phyloP scores from a whole-genome alignment of 2,113 vertebrate genomes.

The Callithrix jacchus region DNA sequence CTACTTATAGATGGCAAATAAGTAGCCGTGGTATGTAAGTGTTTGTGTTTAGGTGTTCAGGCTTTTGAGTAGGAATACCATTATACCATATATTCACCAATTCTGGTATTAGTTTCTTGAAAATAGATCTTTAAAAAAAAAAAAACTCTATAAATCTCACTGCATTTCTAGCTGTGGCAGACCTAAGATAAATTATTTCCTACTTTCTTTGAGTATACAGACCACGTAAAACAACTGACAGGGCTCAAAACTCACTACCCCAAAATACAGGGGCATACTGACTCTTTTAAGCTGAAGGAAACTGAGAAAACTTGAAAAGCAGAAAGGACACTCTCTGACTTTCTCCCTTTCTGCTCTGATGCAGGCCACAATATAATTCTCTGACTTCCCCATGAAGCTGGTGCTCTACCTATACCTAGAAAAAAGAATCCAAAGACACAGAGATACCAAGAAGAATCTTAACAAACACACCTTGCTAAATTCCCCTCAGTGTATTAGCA shows the following conservation, averaged over 20 bases:
- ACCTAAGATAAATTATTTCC: neutral
- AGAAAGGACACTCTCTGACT: neutral
- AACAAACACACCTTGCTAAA: neutral
- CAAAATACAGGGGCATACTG: neutral
- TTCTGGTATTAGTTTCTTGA: neutral
- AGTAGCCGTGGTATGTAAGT: neutral
- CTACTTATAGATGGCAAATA: neutral
- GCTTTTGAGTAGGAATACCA: neutral
- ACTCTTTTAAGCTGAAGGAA: neutral
- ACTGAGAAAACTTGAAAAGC: neutral
- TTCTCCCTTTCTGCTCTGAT: neutral
- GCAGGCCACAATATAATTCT: neutral
- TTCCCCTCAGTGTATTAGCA: neutral
- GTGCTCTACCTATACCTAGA: neutral
- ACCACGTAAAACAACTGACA: neutral
- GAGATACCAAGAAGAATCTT: neutral
- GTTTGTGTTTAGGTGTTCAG: neutral
- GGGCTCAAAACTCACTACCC: neutral
- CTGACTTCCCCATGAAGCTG: neutral
- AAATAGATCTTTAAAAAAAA: neutral
- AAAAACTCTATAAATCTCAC: conserved; percentile 19
- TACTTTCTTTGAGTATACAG: neutral
- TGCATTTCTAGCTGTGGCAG: neutral
- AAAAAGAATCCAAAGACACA: neutral
- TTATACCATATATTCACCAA: neutral